Percentiles rank a stretch among this genome's conserved stretches.
phyloP scores from a whole-genome alignment of 1,140 invertebrate genomes.

The Drosophila busckii region DNA sequence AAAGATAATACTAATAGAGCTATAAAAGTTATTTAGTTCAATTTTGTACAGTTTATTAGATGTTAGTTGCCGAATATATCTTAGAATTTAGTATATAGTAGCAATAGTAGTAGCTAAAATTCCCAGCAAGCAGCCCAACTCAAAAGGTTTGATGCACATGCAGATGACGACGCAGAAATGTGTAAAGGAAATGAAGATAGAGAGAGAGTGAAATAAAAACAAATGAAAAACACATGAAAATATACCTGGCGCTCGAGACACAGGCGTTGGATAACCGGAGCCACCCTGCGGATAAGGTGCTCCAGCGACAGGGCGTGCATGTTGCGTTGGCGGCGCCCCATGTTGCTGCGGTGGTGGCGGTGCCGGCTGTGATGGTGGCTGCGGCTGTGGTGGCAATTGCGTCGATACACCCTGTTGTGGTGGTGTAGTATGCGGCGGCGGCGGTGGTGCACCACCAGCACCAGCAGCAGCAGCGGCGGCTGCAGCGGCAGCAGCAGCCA shows the following conservation, averaged over 20 bases:
- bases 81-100: too few species aligned
- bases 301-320: slow-evolving; percentile 71
- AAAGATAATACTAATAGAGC: too few species aligned
- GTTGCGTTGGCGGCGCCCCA: slow-evolving; percentile 55
- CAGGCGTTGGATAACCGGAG: slow-evolving; percentile 76
- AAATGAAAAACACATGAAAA: slow-evolving; percentile 8
- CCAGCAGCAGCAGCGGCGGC: slow-evolving; percentile 25
- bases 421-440: slow-evolving; percentile 56
- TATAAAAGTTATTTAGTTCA: too few species aligned
- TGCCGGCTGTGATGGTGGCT: slow-evolving; percentile 35
- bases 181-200: slow-evolving; percentile 6
- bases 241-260: slow-evolving; percentile 79
- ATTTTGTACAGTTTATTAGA: too few species aligned
- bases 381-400: slow-evolving; percentile 33
- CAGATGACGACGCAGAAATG: too few species aligned
- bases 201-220: slow-evolving; percentile 13
- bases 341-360: slow-evolving; percentile 54
- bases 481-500: slow-evolving; percentile 25
- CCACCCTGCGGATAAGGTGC: slow-evolving; percentile 78
- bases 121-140: too few species aligned
- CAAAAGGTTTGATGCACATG: too few species aligned
- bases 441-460: slow-evolving; percentile 37
- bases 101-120: too few species aligned
- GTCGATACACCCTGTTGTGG: slow-evolving; percentile 37
- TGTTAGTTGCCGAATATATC: too few species aligned